Evolutionary conservation across 2,888 invertebrate genomes (phyloP).

Genomic region (Lasioglossum figueresi): DNA sequence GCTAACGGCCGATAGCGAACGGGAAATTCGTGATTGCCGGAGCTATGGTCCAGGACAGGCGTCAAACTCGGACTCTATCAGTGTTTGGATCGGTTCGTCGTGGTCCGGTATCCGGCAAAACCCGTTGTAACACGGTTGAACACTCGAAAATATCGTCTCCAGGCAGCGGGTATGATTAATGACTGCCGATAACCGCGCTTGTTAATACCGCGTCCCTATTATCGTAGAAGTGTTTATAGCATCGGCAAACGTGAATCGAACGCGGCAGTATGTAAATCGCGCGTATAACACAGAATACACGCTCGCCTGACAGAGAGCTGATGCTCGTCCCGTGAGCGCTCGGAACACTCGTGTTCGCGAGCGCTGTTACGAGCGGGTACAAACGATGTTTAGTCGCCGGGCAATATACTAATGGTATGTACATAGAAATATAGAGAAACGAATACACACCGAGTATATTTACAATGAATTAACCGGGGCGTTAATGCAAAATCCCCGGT

Average conservation of each 20-base stretch:
- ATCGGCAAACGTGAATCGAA: constrained; percentile 71
- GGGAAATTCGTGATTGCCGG: neutral
- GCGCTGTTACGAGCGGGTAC: constrained; percentile 58
- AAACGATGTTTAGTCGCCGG: constrained; percentile 74
- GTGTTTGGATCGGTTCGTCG: neutral
- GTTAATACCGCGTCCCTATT: constrained; percentile 67
- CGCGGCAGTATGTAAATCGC: constrained; percentile 75
- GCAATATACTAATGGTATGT: constrained; percentile 79
- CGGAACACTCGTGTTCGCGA: constrained; percentile 16
- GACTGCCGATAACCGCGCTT: constrained; percentile 61
- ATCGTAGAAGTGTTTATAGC: constrained; percentile 68
- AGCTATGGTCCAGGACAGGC: neutral
- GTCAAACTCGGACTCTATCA: constrained; percentile 17
- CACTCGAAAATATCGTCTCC: constrained; percentile 56
- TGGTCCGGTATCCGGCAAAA: constrained; percentile 13
- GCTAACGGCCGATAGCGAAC: neutral
- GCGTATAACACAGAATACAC: constrained; percentile 62
- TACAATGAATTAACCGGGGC: constrained; percentile 78
- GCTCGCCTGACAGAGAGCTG: constrained; percentile 16
- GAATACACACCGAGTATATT: constrained; percentile 78
- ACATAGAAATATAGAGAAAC: constrained; percentile 79
- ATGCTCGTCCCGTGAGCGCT: constrained; percentile 5
- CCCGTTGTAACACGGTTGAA: constrained; percentile 36
- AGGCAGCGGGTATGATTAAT: constrained; percentile 57
- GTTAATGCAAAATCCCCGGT: constrained; percentile 76